A percentile compares a stretch with the other conserved stretches of the same genome.
Conservation (phyloP, 2,797 vertebrate species). For the Dendrocincla fuliginosa region DNA sequence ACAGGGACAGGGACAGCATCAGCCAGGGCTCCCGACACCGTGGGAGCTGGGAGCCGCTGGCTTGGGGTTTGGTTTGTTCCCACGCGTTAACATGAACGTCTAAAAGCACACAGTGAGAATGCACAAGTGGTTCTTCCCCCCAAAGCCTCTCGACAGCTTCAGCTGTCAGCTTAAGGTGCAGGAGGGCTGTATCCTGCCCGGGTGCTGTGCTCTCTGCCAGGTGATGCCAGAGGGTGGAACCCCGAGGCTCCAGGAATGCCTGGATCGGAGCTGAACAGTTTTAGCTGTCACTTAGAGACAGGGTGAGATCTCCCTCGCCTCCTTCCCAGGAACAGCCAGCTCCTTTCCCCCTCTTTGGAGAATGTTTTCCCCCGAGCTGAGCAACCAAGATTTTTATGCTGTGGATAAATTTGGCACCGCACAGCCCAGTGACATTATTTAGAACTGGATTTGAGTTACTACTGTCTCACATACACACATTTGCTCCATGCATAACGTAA, state of each 20-base stretch:
- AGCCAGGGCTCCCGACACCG: accelerated
- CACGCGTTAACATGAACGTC: neutral
- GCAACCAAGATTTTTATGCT: neutral
- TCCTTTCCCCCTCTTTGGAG: slow-evolving; percentile 2
- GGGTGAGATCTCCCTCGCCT: neutral
- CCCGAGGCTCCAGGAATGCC: neutral
- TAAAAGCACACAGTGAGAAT: accelerated
- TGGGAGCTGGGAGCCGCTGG: too few species aligned
- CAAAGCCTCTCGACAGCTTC: accelerated
- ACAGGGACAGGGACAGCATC: neutral
- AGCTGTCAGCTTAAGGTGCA: neutral
- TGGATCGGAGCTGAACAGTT: neutral
- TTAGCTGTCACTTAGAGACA: neutral
- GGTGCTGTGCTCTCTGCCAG: neutral
- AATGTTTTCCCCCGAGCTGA: neutral
- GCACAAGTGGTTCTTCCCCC: neutral
- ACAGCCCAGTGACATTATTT: slow-evolving; percentile 38
- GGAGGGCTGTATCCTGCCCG: neutral
- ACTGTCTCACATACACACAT: slow-evolving; percentile 12
- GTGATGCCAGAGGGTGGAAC: neutral
- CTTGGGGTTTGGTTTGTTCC: neutral
- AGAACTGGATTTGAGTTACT: slow-evolving; percentile 57
- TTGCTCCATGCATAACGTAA: slow-evolving; percentile 8
- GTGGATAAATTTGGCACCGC: neutral
- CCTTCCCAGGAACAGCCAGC: neutral